Evolutionary conservation across 2,888 invertebrate genomes (phyloP).

Genomic region (Nezara viridula): DNA sequence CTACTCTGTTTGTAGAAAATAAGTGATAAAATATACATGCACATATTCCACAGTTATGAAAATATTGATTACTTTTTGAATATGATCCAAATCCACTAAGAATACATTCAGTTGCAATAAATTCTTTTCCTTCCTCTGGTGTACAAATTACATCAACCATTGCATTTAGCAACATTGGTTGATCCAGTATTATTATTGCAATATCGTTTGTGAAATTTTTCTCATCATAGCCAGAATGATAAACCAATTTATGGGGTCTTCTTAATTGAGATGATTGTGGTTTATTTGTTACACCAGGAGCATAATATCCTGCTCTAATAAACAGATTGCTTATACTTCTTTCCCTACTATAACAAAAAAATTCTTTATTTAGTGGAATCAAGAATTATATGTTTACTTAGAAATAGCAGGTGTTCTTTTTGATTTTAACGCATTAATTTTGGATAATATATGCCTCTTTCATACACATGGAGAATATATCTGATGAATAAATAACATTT

Average conservation of each 20-base stretch:
- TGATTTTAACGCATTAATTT: no score
- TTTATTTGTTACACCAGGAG: constrained; percentile 75
- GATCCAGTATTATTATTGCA: constrained; percentile 79
- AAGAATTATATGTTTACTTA: background rate
- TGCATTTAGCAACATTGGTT: constrained; percentile 67
- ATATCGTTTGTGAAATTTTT: constrained; percentile 85
- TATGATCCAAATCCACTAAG: constrained; percentile 40
- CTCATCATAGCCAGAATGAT: constrained; percentile 79
- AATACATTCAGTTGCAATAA: background rate
- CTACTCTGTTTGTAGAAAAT: no score
- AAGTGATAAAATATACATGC: background rate
- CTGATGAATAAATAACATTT: no score
- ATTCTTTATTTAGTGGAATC: background rate
- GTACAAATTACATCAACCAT: constrained; percentile 57
- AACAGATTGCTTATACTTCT: background rate
- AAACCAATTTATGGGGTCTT: constrained; percentile 73
- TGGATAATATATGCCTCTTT: no score
- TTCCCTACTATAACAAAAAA: background rate
- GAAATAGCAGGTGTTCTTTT: background rate
- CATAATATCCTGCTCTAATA: constrained; percentile 83
- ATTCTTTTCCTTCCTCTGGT: background rate
- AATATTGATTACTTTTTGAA: background rate
- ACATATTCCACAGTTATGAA: background rate
- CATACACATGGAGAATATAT: no score
- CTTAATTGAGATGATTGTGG: constrained; percentile 78